phyloP scores from a whole-genome alignment of 2,113 vertebrate species.

The Dasyornis broadbenti region DNA sequence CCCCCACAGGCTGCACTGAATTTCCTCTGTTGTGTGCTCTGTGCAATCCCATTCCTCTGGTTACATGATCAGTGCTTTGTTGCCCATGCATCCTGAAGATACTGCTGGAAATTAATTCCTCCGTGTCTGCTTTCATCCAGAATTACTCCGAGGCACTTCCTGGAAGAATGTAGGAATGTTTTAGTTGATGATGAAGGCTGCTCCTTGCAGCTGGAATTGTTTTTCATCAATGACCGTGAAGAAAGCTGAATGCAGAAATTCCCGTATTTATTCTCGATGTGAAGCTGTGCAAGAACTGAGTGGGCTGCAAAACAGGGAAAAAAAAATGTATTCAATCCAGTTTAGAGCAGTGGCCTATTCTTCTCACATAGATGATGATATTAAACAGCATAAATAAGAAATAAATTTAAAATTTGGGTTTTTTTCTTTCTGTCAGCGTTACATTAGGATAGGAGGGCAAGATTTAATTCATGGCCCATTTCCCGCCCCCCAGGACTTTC shows the following conservation, averaged over 20 bases:
- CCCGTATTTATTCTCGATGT: not conserved
- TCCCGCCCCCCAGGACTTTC: not conserved
- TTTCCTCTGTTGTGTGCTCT: not conserved
- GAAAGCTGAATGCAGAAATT: not conserved
- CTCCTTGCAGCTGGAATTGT: not conserved
- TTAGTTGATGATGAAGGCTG: not conserved
- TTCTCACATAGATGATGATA: not conserved
- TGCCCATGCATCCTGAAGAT: not conserved
- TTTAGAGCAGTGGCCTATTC: not conserved
- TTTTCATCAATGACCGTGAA: not conserved
- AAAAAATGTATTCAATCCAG: fast-evolving
- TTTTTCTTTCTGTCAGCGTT: not conserved
- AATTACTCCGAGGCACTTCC: not conserved
- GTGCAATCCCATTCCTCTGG: not conserved
- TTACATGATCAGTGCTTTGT: not conserved
- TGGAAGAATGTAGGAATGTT: not conserved
- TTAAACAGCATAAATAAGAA: not conserved
- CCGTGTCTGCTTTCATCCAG: not conserved
- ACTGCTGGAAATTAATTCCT: not conserved
- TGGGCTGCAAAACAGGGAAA: not conserved
- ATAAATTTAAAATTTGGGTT: fast-evolving
- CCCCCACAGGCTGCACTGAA: not conserved
- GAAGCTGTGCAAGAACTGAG: not conserved
- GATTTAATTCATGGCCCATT: not conserved
- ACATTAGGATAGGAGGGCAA: not conserved